Percentiles rank a stretch among this genome's conserved stretches.
Evolutionary conservation across 2,888 invertebrate species (phyloP).

Genomic region (Coelopa pilipes): DNA sequence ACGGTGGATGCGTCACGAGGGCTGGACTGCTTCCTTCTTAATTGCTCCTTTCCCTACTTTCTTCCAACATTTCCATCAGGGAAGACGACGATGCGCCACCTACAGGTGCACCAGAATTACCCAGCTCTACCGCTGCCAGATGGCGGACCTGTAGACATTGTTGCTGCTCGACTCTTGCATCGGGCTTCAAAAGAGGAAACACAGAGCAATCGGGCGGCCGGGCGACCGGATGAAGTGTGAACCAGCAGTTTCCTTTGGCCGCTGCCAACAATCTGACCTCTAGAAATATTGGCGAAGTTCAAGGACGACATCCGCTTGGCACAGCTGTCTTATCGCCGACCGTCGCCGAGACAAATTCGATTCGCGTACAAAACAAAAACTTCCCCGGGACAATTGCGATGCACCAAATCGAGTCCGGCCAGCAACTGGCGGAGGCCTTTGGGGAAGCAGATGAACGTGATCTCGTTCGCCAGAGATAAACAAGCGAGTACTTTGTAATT

Average conservation of each 20-base stretch:
- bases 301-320: constrained; percentile 12
- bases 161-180: neutral
- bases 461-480: too few relatives aligned
- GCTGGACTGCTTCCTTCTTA: too few relatives aligned
- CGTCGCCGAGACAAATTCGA: neutral
- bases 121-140: neutral
- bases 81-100: too few relatives aligned
- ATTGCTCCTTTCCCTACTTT: too few relatives aligned
- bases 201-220: neutral
- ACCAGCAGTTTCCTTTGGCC: constrained; percentile 6
- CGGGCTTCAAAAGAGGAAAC: neutral
- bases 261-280: constrained; percentile 4
- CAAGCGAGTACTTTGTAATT: too few relatives aligned
- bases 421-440: neutral
- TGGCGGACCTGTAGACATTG: neutral
- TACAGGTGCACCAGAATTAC: too few relatives aligned
- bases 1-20: too few relatives aligned
- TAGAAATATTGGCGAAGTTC: constrained; percentile 26
- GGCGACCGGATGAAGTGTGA: neutral
- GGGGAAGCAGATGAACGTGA: too few relatives aligned
- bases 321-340: neutral
- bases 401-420: neutral
- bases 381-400: neutral
- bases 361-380: neutral
- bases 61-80: too few relatives aligned